phyloP scores from a whole-genome alignment of 2,888 invertebrate species.

The Oligia latruncula region DNA sequence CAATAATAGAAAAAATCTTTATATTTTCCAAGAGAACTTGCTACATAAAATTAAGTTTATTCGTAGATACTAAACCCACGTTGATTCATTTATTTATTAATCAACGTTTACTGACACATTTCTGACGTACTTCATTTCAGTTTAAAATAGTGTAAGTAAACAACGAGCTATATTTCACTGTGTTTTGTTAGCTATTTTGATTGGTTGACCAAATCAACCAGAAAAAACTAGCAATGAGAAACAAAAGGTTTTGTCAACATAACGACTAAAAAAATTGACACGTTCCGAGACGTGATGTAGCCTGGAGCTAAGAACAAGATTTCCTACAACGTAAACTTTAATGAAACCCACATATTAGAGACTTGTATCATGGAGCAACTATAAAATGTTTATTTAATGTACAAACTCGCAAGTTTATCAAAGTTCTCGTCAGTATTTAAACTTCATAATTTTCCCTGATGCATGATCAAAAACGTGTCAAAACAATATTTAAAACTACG shows the following conservation, averaged over 20 bases:
- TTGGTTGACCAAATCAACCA: neutral
- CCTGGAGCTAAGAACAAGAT: neutral
- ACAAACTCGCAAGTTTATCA: neutral
- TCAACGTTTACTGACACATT: too few relatives aligned
- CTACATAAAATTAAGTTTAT: neutral
- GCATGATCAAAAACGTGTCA: neutral
- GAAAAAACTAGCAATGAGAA: neutral
- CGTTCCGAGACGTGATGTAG: neutral
- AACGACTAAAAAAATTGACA: too few relatives aligned
- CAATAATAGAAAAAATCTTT: neutral
- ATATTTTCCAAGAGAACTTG: neutral
- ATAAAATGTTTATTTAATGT: too few relatives aligned
- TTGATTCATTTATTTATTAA: neutral
- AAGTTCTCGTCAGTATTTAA: neutral
- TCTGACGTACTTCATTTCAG: too few relatives aligned
- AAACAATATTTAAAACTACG: neutral
- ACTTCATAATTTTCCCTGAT: neutral
- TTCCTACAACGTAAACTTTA: neutral
- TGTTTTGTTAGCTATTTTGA: too few relatives aligned
- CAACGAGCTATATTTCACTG: too few relatives aligned
- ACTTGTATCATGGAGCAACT: neutral
- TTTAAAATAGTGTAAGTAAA: too few relatives aligned
- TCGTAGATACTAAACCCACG: neutral
- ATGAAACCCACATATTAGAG: neutral
- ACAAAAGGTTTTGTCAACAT: too few relatives aligned